Percentiles rank a stretch among this genome's conserved stretches.
Evolutionary conservation across 2,113 vertebrate species (phyloP).

Genomic region (Manacus vitellinus): DNA sequence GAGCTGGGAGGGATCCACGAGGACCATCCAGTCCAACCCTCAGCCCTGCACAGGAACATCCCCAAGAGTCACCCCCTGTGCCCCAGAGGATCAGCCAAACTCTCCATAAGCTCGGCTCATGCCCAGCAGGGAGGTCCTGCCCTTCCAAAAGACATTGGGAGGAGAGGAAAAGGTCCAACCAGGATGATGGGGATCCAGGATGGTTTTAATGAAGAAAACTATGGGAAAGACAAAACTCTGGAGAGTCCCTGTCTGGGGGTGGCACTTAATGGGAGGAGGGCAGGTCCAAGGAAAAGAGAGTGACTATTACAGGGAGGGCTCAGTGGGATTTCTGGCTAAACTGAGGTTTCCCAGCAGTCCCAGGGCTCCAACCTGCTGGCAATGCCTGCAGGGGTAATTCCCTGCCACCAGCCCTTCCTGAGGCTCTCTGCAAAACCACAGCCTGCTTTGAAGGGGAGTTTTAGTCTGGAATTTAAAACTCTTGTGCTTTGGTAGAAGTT

Average conservation of each 20-base stretch:
- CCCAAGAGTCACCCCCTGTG: no score
- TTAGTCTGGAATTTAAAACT: neutral
- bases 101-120: neutral
- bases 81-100: no score
- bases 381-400: neutral
- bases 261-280: neutral
- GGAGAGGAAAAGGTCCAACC: neutral
- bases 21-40: no score
- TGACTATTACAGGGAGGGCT: fast-evolving
- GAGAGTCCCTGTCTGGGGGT: neutral
- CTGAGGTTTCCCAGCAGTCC: neutral
- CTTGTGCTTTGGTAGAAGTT: neutral
- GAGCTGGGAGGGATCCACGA: no score
- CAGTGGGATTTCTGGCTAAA: neutral
- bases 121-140: neutral
- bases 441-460: neutral
- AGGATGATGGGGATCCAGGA: neutral
- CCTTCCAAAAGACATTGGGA: neutral
- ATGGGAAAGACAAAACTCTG: neutral
- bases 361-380: fast-evolving
- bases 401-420: neutral
- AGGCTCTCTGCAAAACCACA: neutral
- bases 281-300: neutral
- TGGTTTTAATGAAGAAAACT: neutral
- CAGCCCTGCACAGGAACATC: no score